Conservation (phyloP, 2,113 vertebrate species). For the Physeter macrocephalus region DNA sequence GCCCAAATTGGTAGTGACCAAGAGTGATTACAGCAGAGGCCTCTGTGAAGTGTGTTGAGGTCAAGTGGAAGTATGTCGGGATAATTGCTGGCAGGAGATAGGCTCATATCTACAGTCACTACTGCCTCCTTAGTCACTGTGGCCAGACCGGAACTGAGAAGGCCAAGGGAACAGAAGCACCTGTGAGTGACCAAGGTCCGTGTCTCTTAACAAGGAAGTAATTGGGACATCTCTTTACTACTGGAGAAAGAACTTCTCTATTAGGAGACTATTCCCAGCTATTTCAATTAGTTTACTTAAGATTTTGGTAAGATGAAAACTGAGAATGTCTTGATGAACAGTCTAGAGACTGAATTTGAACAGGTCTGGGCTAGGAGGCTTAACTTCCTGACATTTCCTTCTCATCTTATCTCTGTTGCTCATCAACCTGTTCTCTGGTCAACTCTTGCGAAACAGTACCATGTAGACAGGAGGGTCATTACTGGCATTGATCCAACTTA, state of each 20-base stretch:
- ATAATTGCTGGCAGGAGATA: not conserved
- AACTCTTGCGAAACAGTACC: not conserved
- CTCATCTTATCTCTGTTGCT: not conserved
- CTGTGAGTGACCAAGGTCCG: not conserved
- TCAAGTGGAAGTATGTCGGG: not conserved
- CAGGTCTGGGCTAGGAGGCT: not conserved
- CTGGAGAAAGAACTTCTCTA: not conserved
- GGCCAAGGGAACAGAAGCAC: not conserved
- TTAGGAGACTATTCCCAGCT: not conserved
- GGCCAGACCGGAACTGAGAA: not conserved
- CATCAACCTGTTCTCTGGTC: not conserved
- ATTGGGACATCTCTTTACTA: not conserved
- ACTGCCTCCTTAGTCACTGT: not conserved
- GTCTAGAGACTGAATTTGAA: not conserved
- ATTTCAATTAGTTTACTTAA: slow-evolving; percentile 19
- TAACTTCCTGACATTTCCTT: not conserved
- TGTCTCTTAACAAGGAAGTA: not conserved
- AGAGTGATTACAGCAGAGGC: slow-evolving; percentile 53
- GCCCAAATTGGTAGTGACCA: slow-evolving; percentile 65
- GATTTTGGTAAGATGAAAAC: not conserved
- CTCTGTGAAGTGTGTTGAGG: slow-evolving; percentile 42
- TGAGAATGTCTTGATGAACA: not conserved
- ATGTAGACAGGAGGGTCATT: not conserved
- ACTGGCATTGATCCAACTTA: not conserved
- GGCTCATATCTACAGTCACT: not conserved